Conservation (phyloP, 2,888 invertebrate species). For the Cephus spinipes region DNA sequence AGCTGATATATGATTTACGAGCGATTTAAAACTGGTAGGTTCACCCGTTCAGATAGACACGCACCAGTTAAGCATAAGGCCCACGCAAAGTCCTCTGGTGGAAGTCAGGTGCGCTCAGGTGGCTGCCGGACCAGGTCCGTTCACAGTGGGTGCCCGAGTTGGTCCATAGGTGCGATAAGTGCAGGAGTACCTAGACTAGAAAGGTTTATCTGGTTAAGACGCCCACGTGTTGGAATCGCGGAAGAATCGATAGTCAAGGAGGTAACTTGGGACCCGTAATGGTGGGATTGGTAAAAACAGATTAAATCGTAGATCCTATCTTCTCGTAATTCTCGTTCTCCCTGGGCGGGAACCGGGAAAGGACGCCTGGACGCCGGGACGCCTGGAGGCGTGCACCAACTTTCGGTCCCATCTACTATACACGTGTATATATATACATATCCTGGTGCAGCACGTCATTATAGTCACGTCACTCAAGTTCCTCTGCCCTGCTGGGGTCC, state of each 20-base stretch:
- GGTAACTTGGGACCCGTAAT: constrained; percentile 31
- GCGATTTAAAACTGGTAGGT: not conserved
- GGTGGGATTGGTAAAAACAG: constrained; percentile 47
- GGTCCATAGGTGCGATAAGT: not conserved
- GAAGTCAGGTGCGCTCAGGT: constrained; percentile 43
- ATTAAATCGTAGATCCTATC: constrained; percentile 52
- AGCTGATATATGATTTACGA: not conserved
- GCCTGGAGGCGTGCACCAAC: constrained; percentile 40
- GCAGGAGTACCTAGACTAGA: not conserved
- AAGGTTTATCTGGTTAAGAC: not conserved
- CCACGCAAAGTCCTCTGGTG: constrained; percentile 35
- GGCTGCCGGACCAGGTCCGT: constrained; percentile 5
- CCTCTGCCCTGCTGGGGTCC: constrained; percentile 46
- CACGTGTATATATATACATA: constrained; percentile 23
- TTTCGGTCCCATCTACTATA: constrained; percentile 30
- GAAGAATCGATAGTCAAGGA: constrained; percentile 21
- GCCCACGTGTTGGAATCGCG: constrained; percentile 3
- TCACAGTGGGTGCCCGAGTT: not conserved
- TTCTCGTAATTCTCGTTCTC: constrained; percentile 36
- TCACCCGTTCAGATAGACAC: not conserved
- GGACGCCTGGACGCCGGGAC: constrained; percentile 14
- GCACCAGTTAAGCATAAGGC: constrained; percentile 16
- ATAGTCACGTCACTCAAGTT: constrained; percentile 60
- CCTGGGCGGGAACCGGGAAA: constrained; percentile 46
- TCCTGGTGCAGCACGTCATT: constrained; percentile 56